Conservation (phyloP, 2,113 vertebrate genomes). For the Calyptommatus sinebrachiatus region DNA sequence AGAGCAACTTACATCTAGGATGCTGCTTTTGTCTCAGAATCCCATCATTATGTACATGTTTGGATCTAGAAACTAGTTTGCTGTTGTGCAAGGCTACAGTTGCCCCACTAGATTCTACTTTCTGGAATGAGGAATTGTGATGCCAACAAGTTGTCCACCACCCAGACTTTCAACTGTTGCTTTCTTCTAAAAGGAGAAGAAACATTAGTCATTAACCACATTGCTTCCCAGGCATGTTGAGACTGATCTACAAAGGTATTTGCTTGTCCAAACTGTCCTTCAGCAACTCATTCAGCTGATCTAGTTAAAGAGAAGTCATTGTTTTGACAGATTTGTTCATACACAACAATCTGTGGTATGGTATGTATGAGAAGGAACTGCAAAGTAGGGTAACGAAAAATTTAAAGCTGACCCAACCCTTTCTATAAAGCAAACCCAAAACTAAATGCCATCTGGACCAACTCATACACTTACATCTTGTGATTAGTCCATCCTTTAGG, state of each 20-base stretch:
- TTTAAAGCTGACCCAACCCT: not conserved
- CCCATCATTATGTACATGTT: not conserved
- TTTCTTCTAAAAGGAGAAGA: conserved; percentile 38
- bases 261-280: not conserved
- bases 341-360: not conserved
- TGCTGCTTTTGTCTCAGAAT: not conserved
- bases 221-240: conserved; percentile 8
- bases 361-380: not conserved
- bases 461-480: not conserved
- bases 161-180: conserved; percentile 53
- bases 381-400: not conserved
- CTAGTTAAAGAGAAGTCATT: rapidly evolving
- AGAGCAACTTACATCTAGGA: not conserved
- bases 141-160: conserved; percentile 62
- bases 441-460: not conserved
- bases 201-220: conserved; percentile 50
- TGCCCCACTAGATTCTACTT: conserved; percentile 34
- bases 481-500: not conserved
- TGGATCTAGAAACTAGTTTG: not conserved
- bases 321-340: not conserved
- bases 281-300: not conserved
- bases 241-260: not conserved
- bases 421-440: not conserved
- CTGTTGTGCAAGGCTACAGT: conserved; percentile 50
- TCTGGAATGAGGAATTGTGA: conserved; percentile 61